Conservation (phyloP, 2,888 invertebrate species). For the Drosophila acutilabella region DNA sequence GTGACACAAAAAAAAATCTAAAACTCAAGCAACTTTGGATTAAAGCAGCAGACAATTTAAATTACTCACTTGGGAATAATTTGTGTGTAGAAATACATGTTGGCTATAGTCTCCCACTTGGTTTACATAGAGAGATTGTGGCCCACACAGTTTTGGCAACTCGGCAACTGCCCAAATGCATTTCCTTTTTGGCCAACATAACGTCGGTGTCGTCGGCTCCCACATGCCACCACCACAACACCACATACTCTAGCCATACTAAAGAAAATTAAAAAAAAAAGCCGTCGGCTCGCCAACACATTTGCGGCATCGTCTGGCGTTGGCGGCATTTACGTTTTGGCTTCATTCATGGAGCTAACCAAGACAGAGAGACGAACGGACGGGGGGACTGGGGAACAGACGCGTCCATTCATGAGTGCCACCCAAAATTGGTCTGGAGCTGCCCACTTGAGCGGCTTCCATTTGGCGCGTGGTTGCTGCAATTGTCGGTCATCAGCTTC, state of each 20-base stretch:
- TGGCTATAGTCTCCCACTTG: slow-evolving; percentile 52
- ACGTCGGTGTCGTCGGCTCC: slow-evolving; percentile 60
- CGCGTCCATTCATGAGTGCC: slow-evolving; percentile 61
- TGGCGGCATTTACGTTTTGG: slow-evolving; percentile 73
- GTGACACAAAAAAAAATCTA: not conserved
- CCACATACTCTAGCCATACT: slow-evolving; percentile 42
- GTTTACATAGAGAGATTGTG: slow-evolving; percentile 19
- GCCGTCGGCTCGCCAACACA: slow-evolving; percentile 76
- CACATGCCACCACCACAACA: slow-evolving; percentile 53
- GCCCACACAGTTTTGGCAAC: slow-evolving; percentile 56
- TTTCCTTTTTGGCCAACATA: slow-evolving; percentile 78
- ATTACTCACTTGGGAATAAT: slow-evolving; percentile 41
- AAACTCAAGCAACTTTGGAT: slow-evolving; percentile 31
- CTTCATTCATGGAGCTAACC: slow-evolving; percentile 60
- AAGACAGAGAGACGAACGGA: slow-evolving; percentile 16
- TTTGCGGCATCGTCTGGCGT: slow-evolving; percentile 55
- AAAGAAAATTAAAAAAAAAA: slow-evolving; percentile 34
- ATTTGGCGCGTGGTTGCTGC: slow-evolving; percentile 79
- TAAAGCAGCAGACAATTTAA: slow-evolving; percentile 17
- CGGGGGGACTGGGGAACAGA: slow-evolving; percentile 6
- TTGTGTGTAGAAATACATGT: slow-evolving; percentile 43
- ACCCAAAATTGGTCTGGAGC: slow-evolving; percentile 72
- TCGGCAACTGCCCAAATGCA: slow-evolving; percentile 73
- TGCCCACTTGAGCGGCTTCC: slow-evolving; percentile 71
- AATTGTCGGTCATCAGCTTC: slow-evolving; percentile 77